Percentiles rank a stretch among this genome's conserved stretches.
These are phyloP conservation scores for Phengaris arion DNA, from an alignment of 2,888 invertebrate species.

Conservation along the genomic window DNA sequence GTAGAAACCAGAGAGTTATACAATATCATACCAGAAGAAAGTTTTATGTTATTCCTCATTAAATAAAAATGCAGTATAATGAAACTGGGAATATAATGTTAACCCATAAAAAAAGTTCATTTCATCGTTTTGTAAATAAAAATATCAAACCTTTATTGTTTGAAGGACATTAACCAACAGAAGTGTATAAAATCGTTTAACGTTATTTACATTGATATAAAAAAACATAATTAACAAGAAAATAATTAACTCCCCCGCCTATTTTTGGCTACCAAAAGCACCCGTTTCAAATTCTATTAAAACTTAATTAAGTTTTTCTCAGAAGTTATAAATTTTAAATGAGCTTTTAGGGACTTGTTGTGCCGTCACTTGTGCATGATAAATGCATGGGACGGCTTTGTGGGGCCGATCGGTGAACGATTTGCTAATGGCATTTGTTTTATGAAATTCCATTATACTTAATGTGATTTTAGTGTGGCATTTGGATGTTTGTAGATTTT, in stretches of 20 bases:
- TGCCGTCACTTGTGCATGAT: constrained; percentile 76
- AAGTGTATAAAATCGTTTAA: constrained; percentile 59
- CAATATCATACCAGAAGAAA: too few relatives aligned
- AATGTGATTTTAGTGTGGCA: background rate
- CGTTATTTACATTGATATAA: constrained; percentile 60
- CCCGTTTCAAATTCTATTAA: constrained; percentile 78
- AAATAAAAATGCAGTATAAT: background rate
- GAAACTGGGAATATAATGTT: background rate
- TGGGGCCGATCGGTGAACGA: constrained; percentile 38
- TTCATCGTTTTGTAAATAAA: background rate
- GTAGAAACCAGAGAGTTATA: too few relatives aligned
- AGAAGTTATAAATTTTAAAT: constrained; percentile 69
- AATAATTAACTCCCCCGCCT: constrained; percentile 78
- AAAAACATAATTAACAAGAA: constrained; percentile 71
- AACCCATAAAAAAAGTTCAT: background rate
- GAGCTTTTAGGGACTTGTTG: constrained; percentile 63
- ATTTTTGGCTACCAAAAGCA: constrained; percentile 78
- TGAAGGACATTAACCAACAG: constrained; percentile 31
- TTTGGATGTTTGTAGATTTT: background rate
- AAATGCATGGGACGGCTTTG: constrained; percentile 54
- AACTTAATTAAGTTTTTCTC: constrained; percentile 78
- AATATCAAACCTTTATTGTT: constrained; percentile 22
- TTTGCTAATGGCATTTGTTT: constrained; percentile 45
- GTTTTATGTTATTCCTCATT: background rate
- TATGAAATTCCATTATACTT: constrained; percentile 19